Evolutionary conservation across 2,113 vertebrate species (phyloP).

Genomic region (Mystacornis crossleyi): DNA sequence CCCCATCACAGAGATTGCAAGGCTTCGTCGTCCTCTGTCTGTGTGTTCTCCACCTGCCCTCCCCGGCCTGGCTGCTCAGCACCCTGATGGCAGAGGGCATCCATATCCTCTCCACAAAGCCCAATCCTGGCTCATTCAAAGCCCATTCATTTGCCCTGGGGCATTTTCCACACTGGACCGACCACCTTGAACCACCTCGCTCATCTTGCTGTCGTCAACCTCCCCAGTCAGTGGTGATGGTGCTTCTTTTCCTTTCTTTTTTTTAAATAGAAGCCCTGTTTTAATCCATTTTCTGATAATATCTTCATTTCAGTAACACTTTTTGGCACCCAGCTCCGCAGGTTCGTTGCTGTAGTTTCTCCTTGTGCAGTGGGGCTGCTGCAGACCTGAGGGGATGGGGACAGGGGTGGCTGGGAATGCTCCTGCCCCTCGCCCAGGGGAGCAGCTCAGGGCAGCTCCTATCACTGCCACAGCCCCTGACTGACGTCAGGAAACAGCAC

Average conservation of each 20-base stretch:
- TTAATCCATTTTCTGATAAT: not conserved
- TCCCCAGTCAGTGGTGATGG: accelerated
- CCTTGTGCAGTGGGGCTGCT: not conserved
- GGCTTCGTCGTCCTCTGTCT: not conserved
- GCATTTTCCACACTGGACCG: accelerated
- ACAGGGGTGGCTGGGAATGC: not conserved
- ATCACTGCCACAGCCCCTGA: not conserved
- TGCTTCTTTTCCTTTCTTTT: not conserved
- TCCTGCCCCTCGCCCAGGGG: not conserved
- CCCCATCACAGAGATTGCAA: not conserved
- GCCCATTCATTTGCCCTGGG: not conserved
- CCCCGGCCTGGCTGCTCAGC: not conserved
- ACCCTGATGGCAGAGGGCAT: not conserved
- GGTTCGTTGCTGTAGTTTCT: no score
- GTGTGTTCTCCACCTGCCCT: not conserved
- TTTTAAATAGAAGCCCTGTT: not conserved
- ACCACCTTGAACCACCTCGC: not conserved
- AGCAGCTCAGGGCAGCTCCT: accelerated
- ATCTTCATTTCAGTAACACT: not conserved
- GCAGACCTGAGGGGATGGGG: not conserved
- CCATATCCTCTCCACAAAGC: not conserved
- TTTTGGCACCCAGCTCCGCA: not conserved
- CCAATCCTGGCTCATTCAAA: not conserved
- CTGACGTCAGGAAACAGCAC: not conserved
- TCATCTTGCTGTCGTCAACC: not conserved